Base-by-base conservation (phyloP, 2,113 vertebrate species). In the Brachirus orientalis region DNA sequence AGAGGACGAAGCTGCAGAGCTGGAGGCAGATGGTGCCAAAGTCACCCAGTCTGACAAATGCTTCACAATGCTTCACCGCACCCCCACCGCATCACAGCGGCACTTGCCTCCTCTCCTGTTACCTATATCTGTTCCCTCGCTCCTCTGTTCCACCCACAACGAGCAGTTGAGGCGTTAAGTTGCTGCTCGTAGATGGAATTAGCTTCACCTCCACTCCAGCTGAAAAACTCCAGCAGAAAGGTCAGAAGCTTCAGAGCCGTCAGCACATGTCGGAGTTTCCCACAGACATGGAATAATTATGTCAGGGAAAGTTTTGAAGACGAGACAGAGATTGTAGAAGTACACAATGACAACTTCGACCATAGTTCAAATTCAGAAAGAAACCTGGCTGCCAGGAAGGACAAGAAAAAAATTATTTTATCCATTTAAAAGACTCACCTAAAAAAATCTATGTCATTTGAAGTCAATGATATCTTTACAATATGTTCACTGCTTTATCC, bases 11-110 rank as follows among this genome's bases (percentile, higher is more conserved):
- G 80, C 77, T 38, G 61, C 65, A 75, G 82, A 63, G 86, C 83
- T 86, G 76, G 68, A 86, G 86, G 87, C 92, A 93, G 91, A 94
- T 93, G 92, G 90, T 44, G 81, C 84, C 90, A 92, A 91, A 90
- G 90, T 90, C 90, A 88, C 68, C 44, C 63, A 52, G 71, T 67
- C 55, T 19, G n/a, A n/a, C n/a, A n/a, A n/a, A n/a, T n/a, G n/a
- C n/a, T 20, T 19, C 18, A 22, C 1, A 69, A 74, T 50, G 56
- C 64, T 41, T 54, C 61, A 54, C 44, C 50, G 9, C 45, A 22
- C 18, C 44, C 55, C 6, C 14, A 10, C 14, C 10, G 7, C 14
- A 5, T 54, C 52, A 9, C 22, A 4, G 12, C n/a, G 28, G 10
- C 68, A 47, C 14, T 43, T 1, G 45, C 40, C 53, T 3, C 69